Conservation (phyloP, 2,113 vertebrate genomes). For the Herpetotheres cachinnans region DNA sequence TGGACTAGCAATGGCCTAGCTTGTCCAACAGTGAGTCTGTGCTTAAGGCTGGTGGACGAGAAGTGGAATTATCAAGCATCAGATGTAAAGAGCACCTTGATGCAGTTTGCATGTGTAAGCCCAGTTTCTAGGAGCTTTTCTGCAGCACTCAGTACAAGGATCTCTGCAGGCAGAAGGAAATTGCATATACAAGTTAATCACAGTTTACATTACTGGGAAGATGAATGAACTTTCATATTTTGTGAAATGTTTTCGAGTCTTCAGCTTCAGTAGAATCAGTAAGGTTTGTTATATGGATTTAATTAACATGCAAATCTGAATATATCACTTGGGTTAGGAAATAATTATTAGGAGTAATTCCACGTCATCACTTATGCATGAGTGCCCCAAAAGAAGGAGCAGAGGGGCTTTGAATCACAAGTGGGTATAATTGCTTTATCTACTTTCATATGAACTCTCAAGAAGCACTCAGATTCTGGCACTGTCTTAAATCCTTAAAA, state of each 20-base stretch:
- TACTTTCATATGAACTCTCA: background rate
- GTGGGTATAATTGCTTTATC: background rate
- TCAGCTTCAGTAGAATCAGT: background rate
- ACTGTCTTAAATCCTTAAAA: background rate
- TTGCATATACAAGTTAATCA: background rate
- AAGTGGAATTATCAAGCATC: background rate
- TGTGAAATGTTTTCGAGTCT: background rate
- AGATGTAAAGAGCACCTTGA: background rate
- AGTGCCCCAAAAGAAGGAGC: background rate
- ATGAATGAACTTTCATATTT: background rate
- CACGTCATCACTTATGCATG: background rate
- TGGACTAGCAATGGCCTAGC: background rate
- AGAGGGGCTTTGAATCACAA: background rate
- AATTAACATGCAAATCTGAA: background rate
- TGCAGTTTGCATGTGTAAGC: background rate
- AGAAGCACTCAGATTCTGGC: background rate
- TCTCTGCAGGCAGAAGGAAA: background rate
- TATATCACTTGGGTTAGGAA: background rate
- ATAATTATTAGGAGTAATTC: slow-evolving; percentile 11
- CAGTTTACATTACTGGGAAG: background rate
- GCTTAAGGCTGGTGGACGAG: background rate
- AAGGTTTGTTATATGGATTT: background rate
- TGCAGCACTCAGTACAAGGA: background rate
- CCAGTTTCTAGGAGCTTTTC: background rate
- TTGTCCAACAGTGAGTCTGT: background rate